Conservation (phyloP, 2,113 vertebrate species). For the Aegotheles bennettii region DNA sequence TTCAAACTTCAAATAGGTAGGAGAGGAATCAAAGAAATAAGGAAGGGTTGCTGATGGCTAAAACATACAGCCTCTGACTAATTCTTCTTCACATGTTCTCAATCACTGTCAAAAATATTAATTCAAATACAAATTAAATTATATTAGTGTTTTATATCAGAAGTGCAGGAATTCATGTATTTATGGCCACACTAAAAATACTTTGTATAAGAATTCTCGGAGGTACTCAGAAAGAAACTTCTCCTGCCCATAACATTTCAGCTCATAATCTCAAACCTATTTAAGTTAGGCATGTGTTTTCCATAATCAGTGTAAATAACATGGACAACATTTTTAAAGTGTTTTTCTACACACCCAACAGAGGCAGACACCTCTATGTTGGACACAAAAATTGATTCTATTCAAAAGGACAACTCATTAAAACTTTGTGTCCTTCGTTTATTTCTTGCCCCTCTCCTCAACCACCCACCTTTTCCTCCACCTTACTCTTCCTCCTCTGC, state of each 20-base stretch:
- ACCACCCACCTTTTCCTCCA: neutral
- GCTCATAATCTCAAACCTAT: neutral
- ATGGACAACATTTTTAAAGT: neutral
- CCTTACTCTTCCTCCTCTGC: neutral
- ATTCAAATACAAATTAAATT: neutral
- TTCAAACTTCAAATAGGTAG: neutral
- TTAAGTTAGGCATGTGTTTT: neutral
- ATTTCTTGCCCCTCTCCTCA: neutral
- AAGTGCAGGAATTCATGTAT: neutral
- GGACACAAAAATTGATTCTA: neutral
- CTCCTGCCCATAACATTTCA: neutral
- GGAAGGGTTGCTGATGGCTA: neutral
- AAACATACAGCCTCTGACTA: neutral
- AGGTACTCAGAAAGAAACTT: neutral
- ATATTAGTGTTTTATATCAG: neutral
- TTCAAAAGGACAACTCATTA: neutral
- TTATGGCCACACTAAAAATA: neutral
- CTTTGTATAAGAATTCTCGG: neutral
- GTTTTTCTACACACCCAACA: neutral
- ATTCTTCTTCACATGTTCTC: neutral
- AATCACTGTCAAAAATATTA: neutral
- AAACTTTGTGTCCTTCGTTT: neutral
- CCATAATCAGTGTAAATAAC: neutral
- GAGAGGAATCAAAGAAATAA: neutral
- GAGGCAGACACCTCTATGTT: neutral